Evolutionary conservation across 2,113 vertebrate genomes (phyloP).

Genomic region (Periophthalmodon schlosseri): DNA sequence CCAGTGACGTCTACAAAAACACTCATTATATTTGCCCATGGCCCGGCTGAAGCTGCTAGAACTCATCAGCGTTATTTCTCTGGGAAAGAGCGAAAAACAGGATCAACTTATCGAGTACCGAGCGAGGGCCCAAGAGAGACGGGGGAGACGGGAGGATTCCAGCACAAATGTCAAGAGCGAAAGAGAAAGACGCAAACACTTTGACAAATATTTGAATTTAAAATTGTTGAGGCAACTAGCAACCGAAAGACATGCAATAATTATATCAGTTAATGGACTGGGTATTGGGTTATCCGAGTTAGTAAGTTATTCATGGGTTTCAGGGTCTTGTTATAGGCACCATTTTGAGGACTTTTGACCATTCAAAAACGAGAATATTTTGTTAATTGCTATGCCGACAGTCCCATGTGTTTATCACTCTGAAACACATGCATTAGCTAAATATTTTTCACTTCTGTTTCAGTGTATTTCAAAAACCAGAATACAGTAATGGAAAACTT

Average conservation of each 20-base stretch:
- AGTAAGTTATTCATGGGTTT: too few relatives aligned
- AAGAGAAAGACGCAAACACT: not conserved
- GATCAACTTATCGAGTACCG: constrained; percentile 73
- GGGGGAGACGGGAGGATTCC: constrained; percentile 15
- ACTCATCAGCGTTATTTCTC: constrained; percentile 87
- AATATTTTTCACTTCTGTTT: not conserved
- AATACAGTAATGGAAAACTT: not conserved
- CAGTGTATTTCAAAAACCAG: not conserved
- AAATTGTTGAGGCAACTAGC: not conserved
- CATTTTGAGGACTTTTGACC: too few relatives aligned
- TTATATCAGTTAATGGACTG: not conserved
- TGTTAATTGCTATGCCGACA: too few relatives aligned
- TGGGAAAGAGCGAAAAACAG: constrained; percentile 67
- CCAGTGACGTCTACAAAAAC: constrained; percentile 87
- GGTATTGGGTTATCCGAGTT: not conserved
- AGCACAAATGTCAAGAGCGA: not conserved
- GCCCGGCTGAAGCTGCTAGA: constrained; percentile 92
- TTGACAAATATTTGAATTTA: too few relatives aligned
- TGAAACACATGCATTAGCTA: not conserved
- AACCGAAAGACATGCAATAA: not conserved
- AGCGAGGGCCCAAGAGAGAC: constrained; percentile 66
- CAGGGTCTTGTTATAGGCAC: too few relatives aligned
- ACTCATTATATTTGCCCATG: constrained; percentile 93
- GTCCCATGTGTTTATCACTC: too few relatives aligned
- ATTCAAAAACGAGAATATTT: too few relatives aligned